Evolutionary conservation across 2,888 invertebrate species (phyloP).

Genomic region (Phortica magna): DNA sequence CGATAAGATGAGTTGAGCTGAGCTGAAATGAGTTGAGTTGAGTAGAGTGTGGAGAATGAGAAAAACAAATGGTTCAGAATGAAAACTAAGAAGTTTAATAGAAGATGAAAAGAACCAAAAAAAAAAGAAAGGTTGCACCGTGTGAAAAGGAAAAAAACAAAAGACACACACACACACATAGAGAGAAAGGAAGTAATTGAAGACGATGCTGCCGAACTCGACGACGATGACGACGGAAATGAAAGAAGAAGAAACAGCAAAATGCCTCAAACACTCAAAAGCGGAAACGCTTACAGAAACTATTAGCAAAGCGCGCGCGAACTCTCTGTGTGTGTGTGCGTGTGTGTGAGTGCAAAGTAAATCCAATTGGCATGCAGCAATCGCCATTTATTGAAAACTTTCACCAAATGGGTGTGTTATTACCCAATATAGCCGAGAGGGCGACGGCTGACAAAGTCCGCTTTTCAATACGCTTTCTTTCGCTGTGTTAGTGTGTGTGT

Average conservation of each 20-base stretch:
- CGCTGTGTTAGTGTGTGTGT: neutral
- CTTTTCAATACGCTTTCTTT: neutral
- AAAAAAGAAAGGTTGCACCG: neutral
- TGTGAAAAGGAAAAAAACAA: constrained; percentile 12
- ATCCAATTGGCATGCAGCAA: constrained; percentile 72
- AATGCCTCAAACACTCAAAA: constrained; percentile 40
- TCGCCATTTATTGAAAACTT: constrained; percentile 73
- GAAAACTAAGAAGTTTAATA: neutral
- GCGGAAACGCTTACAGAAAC: constrained; percentile 64
- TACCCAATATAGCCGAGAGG: neutral
- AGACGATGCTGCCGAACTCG: neutral
- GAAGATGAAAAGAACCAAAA: neutral
- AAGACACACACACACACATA: constrained; percentile 22
- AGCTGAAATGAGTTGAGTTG: constrained; percentile 31
- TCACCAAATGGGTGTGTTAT: constrained; percentile 32
- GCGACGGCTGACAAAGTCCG: neutral
- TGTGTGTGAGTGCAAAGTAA: constrained; percentile 35
- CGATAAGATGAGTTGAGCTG: constrained; percentile 24
- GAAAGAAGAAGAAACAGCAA: constrained; percentile 42
- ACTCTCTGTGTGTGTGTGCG: neutral
- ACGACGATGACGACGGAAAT: constrained; percentile 15
- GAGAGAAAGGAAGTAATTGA: constrained; percentile 28
- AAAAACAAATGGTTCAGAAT: constrained; percentile 27
- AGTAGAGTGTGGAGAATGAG: constrained; percentile 34
- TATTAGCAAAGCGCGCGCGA: constrained; percentile 60